Conservation (phyloP, 2,113 vertebrate species). For the Pomatostomus ruficeps region DNA sequence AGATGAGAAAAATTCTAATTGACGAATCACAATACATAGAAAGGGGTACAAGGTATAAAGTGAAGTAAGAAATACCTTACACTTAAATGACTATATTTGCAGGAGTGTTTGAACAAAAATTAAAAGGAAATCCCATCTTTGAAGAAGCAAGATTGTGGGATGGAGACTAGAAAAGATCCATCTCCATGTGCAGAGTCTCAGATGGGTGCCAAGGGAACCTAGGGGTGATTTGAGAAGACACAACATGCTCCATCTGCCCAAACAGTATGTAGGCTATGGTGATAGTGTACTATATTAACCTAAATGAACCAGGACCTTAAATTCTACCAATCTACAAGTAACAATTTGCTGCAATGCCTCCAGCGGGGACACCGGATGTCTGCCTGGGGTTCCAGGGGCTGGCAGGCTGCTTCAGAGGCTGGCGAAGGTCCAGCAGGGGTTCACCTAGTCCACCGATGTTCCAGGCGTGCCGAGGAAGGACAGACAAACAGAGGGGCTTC, state of each 20-base stretch:
- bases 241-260: rapidly evolving
- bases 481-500: no score
- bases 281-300: not conserved
- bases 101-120: not conserved
- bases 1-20: not conserved
- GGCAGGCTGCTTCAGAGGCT: no score
- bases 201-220: not conserved
- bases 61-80: not conserved
- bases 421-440: no score
- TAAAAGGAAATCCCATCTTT: not conserved
- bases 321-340: not conserved
- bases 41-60: not conserved
- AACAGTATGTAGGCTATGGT: not conserved
- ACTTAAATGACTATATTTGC: not conserved
- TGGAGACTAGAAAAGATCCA: not conserved
- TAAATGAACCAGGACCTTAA: not conserved
- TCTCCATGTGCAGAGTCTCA: not conserved
- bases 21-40: not conserved
- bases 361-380: no score
- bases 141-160: not conserved
- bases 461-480: no score
- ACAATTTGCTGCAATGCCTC: no score
- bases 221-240: not conserved
- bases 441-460: no score
- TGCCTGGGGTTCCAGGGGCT: no score